Base-by-base conservation (phyloP, 2,888 invertebrate genomes). In the Philereme transversata region DNA sequence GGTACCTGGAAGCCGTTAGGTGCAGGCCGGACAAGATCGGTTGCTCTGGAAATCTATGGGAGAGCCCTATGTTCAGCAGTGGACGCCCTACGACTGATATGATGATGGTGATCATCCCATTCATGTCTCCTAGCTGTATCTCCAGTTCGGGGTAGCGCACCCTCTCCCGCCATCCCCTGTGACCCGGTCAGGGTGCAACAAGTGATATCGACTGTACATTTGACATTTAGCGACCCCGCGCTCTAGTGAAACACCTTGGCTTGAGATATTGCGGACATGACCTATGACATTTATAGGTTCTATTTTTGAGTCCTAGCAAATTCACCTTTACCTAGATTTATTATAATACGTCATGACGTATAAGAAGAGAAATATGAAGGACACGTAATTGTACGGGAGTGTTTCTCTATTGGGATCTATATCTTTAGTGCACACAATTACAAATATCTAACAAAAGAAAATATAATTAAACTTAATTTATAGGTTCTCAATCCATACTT, bases 161-260 rank as follows among this genome's bases (percentile, higher is more conserved):
- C 51, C 53, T 48, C 51, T 22, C 40, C 68, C 68, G 67, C 65
- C 36, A 35, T 74, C 82, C 85, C 74, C 82, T 61, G 70, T 86
- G 87, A 88, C 88, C 91, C 75, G 88, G 86, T 87, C 84, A 87
- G 78, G 74, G 69, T 79, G 88, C 90, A 91, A 91, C 91, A 90
- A 90, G 90, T 90, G 80, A 71, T 88, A 90, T 89, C 86, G 88
- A 89, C 87, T 84, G 82, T 69, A 76, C 83, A 79, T 88, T 87
- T 91, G 92, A 90, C 92, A 93, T 93, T 93, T 93, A 86, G 72
- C 63, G 67, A 72, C 55, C 54, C 41, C 40, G 51, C 43, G 50
- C 53, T 44, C 48, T n/a, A 43, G 60, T 53, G 52, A 52, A 51
- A 47, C 48, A 65, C 64, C 64, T 67, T 62, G 54, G 10, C 35